Evolutionary conservation across 2,113 vertebrate species (phyloP), one percentile per base, ranked within the genome.

Genomic region (Clarias gariepinus): DNA sequence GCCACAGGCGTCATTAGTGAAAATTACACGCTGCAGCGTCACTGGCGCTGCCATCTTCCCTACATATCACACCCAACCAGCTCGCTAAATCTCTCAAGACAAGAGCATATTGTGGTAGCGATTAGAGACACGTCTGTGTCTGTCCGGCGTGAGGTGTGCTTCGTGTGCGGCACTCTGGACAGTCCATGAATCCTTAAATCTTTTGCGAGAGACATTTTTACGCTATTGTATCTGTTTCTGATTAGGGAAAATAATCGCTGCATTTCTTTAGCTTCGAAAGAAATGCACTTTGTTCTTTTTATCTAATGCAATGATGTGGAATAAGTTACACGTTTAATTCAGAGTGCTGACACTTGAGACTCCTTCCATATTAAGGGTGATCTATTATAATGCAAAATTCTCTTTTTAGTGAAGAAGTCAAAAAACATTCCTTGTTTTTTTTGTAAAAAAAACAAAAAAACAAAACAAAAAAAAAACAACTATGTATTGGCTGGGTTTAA

Each of bases 1-100:
- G 71, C 91, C 89, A 90, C 88, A 89, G 91, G 78, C 91, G 88
- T 91, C 93, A 94, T 94, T 95, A 94, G 90, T 91, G 91, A 89
- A 90, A 92, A 91, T 92, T 90, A 85, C 89, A 74, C 18, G 82
- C 63, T 47, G 16, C 83, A 52, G 85, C 82, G 81, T 91, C 61
- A 88, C 86, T 82, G 64, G 71, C 21, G 30, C 92, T 94, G 93
- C 92, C 94, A 95, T 90, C 92, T 94, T 93, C 87, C 92, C 92
- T 94, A 87, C 91, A 91, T 87, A 91, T 94, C 93, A 93, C 85
- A 87, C 53, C n/a, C 61, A 36, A 76, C 81, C 82, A 76, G 89
- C 86, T 81, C 87, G 76, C 78, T 87, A 90, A 93, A 94, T 94
- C 84, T 93, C 85, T 89, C 83, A 87, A 91, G 94, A 95, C 94